Conservation (phyloP, 2,888 invertebrate species). For the Chrysolina americana region DNA sequence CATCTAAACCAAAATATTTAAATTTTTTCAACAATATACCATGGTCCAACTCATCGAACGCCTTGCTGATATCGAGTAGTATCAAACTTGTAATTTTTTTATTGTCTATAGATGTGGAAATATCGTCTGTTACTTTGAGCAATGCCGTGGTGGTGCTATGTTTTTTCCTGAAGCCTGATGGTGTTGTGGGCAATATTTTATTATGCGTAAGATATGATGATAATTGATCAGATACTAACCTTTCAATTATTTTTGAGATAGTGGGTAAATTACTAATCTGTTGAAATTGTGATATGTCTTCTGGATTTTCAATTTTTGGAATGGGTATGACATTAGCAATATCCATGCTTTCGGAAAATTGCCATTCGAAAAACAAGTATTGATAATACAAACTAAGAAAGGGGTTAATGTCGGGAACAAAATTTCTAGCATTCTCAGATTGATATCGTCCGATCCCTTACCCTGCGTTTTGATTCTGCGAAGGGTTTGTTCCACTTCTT, state of each 20-base stretch:
- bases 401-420: no score
- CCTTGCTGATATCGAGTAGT: constrained; percentile 18
- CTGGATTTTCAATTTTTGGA: constrained; percentile 18
- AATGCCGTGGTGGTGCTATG: neutral
- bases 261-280: constrained; percentile 8
- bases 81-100: constrained; percentile 12
- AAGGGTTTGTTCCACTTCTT: no score
- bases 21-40: constrained; percentile 10
- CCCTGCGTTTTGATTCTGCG: no score
- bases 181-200: neutral
- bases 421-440: no score
- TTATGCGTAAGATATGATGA: neutral
- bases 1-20: constrained; percentile 15
- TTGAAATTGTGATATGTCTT: neutral
- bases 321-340: no score
- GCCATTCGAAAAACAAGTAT: no score
- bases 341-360: no score
- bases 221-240: constrained; percentile 9
- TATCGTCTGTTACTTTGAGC: constrained; percentile 7
- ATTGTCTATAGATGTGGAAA: constrained; percentile 7
- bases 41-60: constrained; percentile 11
- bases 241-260: constrained; percentile 4
- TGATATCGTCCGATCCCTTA: no score
- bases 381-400: no score
- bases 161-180: constrained; percentile 2